These are phyloP conservation scores for Colaptes auratus DNA, from an alignment of 2,113 vertebrate genomes.

Conservation along the genomic window DNA sequence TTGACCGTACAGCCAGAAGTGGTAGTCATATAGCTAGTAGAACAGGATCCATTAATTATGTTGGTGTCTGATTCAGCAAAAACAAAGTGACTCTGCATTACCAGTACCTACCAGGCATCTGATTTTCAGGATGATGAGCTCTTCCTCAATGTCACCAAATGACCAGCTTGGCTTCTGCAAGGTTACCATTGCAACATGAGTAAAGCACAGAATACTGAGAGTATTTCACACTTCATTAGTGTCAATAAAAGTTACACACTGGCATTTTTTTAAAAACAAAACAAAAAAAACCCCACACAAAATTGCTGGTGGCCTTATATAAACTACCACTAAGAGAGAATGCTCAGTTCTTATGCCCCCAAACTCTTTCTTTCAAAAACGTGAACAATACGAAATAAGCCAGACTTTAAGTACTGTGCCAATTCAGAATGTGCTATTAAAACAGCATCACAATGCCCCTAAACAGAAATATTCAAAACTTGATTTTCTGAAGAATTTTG, in stretches of 20 bases:
- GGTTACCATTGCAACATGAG: background rate
- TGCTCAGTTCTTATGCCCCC: background rate
- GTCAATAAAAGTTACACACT: background rate
- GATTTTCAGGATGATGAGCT: background rate
- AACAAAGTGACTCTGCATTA: background rate
- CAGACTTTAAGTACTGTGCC: background rate
- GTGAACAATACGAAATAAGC: background rate
- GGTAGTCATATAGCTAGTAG: background rate
- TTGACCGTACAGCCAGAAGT: background rate
- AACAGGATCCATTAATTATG: background rate
- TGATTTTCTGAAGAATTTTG: background rate
- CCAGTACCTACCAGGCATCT: background rate
- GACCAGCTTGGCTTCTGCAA: background rate
- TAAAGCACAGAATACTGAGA: background rate
- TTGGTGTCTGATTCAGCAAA: background rate
- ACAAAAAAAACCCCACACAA: background rate
- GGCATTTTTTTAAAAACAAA: background rate
- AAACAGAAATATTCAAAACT: background rate
- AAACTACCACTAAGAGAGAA: background rate
- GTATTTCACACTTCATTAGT: background rate
- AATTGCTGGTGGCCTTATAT: background rate
- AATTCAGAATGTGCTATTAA: background rate
- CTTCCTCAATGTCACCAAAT: background rate
- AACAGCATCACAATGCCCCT: background rate
- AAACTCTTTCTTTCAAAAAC: background rate